Evolutionary conservation across 2,888 invertebrate species (phyloP), one percentile per base, ranked within the genome.

Genomic region (Onchidella celtica): DNA sequence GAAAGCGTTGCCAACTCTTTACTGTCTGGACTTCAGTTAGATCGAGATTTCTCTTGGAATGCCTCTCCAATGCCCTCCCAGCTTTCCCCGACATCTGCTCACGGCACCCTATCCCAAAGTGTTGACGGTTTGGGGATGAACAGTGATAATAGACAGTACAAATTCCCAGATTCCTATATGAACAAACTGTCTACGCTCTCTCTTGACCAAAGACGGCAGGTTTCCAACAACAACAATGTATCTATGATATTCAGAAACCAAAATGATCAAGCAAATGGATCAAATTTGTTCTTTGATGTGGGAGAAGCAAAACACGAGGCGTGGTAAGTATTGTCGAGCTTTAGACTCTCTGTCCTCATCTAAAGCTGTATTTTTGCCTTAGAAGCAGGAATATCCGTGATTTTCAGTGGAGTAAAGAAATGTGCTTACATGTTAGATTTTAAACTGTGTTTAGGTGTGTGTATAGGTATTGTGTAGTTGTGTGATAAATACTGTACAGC

Each of bases 31-130:
- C 61, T 79, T 32, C 72, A 70, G 61, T 38, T 57, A 0, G 79
- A 79, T 29, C 70, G 72, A 6, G 79, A 79, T 24, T 79, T 72
- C 47, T 79, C 79, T 4, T 79, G 79, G 79, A 79, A 79, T 40
- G 79, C 79, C 4, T 79, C 79, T 0, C 47, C 79, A 3, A 72
- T 72, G 47, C 36, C 79, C 24, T 79, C 70, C 21, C 59, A 27
- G 14, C 29, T 61, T 32, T 0, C 66, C 34, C n/a, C 66, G 9
- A 24, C 34, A 3, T 27, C 73, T 24, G 61, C 17, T 11, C 68
- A 66, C n/a, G 57, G 34, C 36, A 32, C 57, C 27, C 38, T 66
- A 14, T 68, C 55, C 34, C 77, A 66, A 27, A 47, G 47, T 17
- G 32, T n/a, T 57, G 77, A 77, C 17, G 36, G 24, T 4, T 59